phyloP scores from a whole-genome alignment of 2,113 vertebrate species.

The Chionis minor region DNA sequence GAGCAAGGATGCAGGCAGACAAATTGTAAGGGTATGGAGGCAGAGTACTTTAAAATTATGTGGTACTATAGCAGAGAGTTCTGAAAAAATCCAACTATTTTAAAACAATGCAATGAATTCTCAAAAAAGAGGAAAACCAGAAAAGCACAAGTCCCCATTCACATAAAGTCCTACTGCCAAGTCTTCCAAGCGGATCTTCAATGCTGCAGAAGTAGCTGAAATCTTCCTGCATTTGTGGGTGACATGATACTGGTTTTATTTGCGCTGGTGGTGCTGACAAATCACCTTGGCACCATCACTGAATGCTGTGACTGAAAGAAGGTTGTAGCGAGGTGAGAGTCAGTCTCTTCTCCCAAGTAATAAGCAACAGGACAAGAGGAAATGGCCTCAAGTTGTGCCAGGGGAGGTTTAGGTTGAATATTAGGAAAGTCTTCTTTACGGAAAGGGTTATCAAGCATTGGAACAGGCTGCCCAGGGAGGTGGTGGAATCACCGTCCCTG shows the following conservation, averaged over 20 bases:
- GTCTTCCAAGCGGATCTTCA: background rate
- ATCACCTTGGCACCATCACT: background rate
- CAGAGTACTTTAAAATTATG: background rate
- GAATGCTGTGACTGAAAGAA: background rate
- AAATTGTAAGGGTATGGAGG: background rate
- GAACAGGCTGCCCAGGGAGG: no score
- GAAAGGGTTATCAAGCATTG: no score
- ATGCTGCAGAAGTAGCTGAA: background rate
- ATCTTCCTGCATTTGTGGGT: background rate
- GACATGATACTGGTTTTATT: background rate
- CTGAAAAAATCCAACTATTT: background rate
- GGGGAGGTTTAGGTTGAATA: no score
- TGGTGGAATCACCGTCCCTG: no score
- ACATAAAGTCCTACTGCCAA: background rate
- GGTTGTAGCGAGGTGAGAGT: no score
- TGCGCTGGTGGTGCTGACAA: background rate
- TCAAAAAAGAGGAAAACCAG: background rate
- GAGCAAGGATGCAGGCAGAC: background rate
- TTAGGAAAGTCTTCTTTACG: no score
- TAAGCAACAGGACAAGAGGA: no score
- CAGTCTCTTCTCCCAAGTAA: no score
- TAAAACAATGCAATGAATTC: background rate
- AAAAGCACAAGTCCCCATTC: background rate
- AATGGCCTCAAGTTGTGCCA: no score
- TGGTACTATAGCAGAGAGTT: background rate